Conservation (phyloP, 1,140 invertebrate genomes). For the Lysiphlebus fabarum region DNA sequence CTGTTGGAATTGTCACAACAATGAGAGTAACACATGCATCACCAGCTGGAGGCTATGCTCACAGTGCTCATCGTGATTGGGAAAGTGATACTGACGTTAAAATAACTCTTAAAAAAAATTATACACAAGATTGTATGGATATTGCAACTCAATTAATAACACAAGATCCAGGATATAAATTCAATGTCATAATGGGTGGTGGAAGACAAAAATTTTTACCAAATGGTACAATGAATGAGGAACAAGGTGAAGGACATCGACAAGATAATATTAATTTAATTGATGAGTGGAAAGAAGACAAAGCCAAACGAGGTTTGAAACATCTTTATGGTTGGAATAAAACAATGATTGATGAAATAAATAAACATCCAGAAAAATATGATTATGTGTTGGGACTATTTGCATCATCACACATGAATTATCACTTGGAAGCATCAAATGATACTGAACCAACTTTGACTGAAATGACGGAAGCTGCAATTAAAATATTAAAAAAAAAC, state of each 20-base stretch:
- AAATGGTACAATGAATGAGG: conserved; percentile 47
- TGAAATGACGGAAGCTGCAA: conserved; percentile 79
- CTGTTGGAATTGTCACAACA: conserved; percentile 67
- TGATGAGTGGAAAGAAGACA: conserved; percentile 45
- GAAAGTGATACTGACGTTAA: conserved; percentile 46
- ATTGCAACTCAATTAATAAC: conserved; percentile 55
- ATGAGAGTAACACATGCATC: conserved; percentile 61
- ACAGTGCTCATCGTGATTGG: conserved; percentile 52
- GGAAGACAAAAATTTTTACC: conserved; percentile 62
- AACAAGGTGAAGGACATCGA: conserved; percentile 55
- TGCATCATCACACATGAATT: conserved; percentile 55
- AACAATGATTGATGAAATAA: conserved; percentile 52
- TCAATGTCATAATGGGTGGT: conserved; percentile 65
- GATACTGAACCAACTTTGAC: conserved; percentile 63
- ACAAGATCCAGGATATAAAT: conserved; percentile 49
- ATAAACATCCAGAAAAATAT: conserved; percentile 34
- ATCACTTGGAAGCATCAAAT: conserved; percentile 55
- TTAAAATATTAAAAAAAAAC: conserved; percentile 69
- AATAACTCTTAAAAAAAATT: conserved; percentile 25
- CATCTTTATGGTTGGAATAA: conserved; percentile 38
- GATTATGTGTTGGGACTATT: conserved; percentile 65
- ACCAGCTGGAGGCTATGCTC: conserved; percentile 60
- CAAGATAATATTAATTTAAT: conserved; percentile 51
- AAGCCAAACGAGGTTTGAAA: conserved; percentile 29
- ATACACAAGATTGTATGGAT: conserved; percentile 46